A percentile compares a stretch with the other conserved stretches of the same genome.
phyloP scores from a whole-genome alignment of 2,888 invertebrate genomes.

The Volucella inflata region DNA sequence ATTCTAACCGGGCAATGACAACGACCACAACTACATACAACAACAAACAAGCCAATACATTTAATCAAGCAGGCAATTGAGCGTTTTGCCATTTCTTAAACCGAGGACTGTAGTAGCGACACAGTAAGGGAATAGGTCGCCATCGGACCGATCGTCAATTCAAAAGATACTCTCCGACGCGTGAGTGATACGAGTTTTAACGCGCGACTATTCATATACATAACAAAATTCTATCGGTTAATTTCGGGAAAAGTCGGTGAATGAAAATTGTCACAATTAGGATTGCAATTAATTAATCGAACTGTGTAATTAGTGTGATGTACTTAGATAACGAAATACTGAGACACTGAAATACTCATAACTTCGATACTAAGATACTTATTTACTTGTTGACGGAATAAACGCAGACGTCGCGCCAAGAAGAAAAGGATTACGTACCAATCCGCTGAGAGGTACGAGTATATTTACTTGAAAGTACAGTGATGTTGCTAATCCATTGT shows the following conservation, averaged over 20 bases:
- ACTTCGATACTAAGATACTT: no score
- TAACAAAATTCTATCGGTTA: constrained; percentile 15
- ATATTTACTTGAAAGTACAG: background rate
- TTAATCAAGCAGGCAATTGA: constrained; percentile 61
- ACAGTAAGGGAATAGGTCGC: constrained; percentile 44
- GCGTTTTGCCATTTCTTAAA: constrained; percentile 50
- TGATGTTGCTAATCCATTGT: background rate
- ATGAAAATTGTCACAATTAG: constrained; percentile 19
- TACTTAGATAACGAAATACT: background rate
- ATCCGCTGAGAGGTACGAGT: constrained; percentile 18
- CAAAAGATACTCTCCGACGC: constrained; percentile 30
- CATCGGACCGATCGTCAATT: constrained; percentile 48
- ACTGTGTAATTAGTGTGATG: constrained; percentile 22
- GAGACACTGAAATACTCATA: background rate
- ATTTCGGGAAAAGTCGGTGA: constrained; percentile 13
- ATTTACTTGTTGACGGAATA: background rate
- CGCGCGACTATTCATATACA: constrained; percentile 7
- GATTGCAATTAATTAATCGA: constrained; percentile 29
- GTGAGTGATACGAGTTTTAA: constrained; percentile 3
- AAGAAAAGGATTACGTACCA: constrained; percentile 2
- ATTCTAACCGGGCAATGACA: background rate
- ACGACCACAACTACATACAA: constrained; percentile 1
- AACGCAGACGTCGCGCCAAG: background rate
- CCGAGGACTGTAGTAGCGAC: constrained; percentile 34
- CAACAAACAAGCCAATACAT: background rate